A percentile compares a stretch with the other conserved stretches of the same genome.
Conservation (phyloP, 2,113 vertebrate species). For the Aix galericulata region DNA sequence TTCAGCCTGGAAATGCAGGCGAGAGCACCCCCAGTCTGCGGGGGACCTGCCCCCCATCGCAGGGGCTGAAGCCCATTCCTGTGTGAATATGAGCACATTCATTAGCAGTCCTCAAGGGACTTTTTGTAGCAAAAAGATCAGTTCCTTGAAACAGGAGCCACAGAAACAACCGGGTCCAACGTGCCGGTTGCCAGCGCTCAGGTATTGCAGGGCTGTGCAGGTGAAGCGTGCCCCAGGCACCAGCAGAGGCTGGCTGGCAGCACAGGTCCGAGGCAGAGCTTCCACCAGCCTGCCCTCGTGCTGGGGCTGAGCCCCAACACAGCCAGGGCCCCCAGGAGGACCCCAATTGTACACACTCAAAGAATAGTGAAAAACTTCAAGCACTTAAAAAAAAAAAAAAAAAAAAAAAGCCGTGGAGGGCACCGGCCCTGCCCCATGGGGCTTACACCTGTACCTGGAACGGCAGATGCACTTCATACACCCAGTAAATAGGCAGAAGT, state of each 20-base stretch:
- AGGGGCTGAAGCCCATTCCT: background rate
- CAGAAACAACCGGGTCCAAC: accelerated
- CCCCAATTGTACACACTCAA: accelerated
- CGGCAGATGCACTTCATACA: background rate
- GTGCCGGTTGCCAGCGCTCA: accelerated
- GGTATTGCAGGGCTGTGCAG: background rate
- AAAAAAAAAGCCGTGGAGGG: accelerated
- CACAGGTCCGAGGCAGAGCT: background rate
- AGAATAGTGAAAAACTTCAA: background rate
- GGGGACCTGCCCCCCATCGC: background rate
- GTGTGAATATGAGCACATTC: accelerated
- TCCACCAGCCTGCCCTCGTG: accelerated
- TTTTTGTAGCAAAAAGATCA: background rate
- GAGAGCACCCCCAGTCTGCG: background rate
- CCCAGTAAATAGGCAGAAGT: background rate
- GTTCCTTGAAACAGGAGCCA: background rate
- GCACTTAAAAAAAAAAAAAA: accelerated
- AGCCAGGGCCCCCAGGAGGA: background rate
- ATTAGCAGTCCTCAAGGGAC: background rate
- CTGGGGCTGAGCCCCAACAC: background rate
- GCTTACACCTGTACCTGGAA: background rate
- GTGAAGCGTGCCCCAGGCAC: background rate
- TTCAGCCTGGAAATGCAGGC: background rate
- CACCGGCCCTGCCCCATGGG: background rate
- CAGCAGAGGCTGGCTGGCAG: background rate